Percentiles rank a stretch among this genome's conserved stretches.
Evolutionary conservation across 2,888 invertebrate genomes (phyloP).

Genomic region (Andrena dorsata): DNA sequence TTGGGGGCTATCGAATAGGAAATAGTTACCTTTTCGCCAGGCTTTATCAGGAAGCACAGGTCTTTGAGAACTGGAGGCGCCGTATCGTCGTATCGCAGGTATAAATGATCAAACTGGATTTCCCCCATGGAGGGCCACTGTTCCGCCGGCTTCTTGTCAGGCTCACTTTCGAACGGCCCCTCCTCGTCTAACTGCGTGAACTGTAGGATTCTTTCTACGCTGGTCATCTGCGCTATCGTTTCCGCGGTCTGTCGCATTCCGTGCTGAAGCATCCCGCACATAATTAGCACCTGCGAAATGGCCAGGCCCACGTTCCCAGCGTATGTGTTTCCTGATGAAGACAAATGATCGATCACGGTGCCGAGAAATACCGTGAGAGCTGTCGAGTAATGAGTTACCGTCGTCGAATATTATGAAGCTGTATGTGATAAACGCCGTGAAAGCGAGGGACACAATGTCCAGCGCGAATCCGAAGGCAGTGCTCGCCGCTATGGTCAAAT

Average conservation of each 20-base stretch:
- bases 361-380: neutral
- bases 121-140: conserved; percentile 90
- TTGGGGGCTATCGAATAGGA: neutral
- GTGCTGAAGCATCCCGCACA: conserved; percentile 93
- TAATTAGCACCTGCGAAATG: conserved; percentile 89
- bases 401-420: conserved; percentile 88
- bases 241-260: conserved; percentile 93
- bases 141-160: conserved; percentile 86
- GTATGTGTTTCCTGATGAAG: conserved; percentile 81
- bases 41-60: conserved; percentile 89
- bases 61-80: conserved; percentile 91
- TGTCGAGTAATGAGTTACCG: conserved; percentile 84
- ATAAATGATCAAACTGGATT: conserved; percentile 88
- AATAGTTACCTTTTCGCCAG: conserved; percentile 88
- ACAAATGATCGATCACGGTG: neutral
- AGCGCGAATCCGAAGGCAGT: conserved; percentile 89
- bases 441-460: conserved; percentile 88
- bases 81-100: conserved; percentile 88
- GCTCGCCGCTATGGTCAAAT: conserved; percentile 87
- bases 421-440: conserved; percentile 88
- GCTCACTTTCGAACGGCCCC: conserved; percentile 87
- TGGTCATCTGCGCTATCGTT: conserved; percentile 91
- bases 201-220: conserved; percentile 93
- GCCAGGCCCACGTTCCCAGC: conserved; percentile 91
- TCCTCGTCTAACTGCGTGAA: conserved; percentile 92